Evolutionary conservation across 2,113 vertebrate genomes (phyloP), one percentile per base, ranked within the genome.

Genomic region (Cyphomyrus plagiostoma): DNA sequence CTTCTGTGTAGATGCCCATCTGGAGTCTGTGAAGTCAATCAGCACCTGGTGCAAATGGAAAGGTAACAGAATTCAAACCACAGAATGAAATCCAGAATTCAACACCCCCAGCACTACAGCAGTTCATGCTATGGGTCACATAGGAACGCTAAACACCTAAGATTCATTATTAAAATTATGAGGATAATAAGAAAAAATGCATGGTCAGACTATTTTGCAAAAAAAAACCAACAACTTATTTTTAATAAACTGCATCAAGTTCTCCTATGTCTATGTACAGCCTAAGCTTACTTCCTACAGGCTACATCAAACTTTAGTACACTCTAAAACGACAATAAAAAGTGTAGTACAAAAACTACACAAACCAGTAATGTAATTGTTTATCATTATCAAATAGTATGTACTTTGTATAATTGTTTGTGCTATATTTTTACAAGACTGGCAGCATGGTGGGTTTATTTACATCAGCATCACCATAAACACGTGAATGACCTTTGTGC

Each of bases 21-120:
- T 90, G 15, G 91, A 83, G 84, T 92, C 91, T 13, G 88, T 92
- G 90, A 95, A 92, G 86, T 96, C 92, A 15, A 93, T 93, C 11
- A 90, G 93, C 50, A 45, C 46, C 95, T 95, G 80, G 62, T 35
- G 88, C 7, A 91, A 80, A 91, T 4, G 9, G 46, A 89, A 5
- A 15, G 26, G 52, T 10, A 42, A 52, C 26, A 4, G 30, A 85
- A 13, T 56, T 23, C 74, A 56, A 10, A 70, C 26, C 3, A 26
- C 19, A 11, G 10, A 46, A 86, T 13, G 3, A 26, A 48, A 70
- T 10, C 62, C 35, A 80, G 30, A 42, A 8, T 39, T 39, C 4
- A 77, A 19, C 35, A 80, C 4, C 4, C 30, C 5, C 15, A 2
- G 74, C 2, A 80, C 35, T 42, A 42, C 17, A 39, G 70, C 70